Conservation (phyloP, 2,113 vertebrate species). For the Lipophrys pholis region DNA sequence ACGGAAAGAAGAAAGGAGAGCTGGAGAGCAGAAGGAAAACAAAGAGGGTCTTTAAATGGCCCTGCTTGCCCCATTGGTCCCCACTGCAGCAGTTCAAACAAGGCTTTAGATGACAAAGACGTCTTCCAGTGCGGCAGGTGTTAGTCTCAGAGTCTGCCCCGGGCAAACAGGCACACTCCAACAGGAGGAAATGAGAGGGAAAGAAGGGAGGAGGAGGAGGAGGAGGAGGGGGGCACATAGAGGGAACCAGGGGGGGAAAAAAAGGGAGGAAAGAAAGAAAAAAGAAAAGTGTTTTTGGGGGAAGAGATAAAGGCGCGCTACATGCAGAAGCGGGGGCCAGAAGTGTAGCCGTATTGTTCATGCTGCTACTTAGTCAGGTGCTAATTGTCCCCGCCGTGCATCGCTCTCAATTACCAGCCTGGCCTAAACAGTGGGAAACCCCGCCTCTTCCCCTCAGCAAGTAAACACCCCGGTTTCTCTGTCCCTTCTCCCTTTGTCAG, state of each 20-base stretch:
- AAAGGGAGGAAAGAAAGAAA: constrained; percentile 45
- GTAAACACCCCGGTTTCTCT: constrained; percentile 72
- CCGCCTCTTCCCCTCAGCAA: constrained; percentile 32
- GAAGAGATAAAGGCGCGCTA: constrained; percentile 76
- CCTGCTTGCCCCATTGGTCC: constrained; percentile 81
- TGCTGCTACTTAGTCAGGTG: constrained; percentile 84
- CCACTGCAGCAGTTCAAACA: constrained; percentile 86
- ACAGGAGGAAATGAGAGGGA: constrained; percentile 70
- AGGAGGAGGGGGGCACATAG: too few species aligned
- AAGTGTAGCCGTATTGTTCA: constrained; percentile 81
- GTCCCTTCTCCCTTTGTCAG: constrained; percentile 62
- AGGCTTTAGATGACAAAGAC: constrained; percentile 91
- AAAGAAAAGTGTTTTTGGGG: constrained; percentile 69
- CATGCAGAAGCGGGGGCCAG: constrained; percentile 84
- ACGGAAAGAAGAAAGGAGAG: constrained; percentile 40
- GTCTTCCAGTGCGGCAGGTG: constrained; percentile 88
- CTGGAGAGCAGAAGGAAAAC: constrained; percentile 51
- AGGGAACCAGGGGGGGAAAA: neutral
- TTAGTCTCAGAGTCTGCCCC: constrained; percentile 87
- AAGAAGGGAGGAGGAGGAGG: constrained; percentile 40
- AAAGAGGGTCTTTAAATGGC: constrained; percentile 77
- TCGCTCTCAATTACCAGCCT: constrained; percentile 78
- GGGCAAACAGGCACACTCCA: constrained; percentile 85
- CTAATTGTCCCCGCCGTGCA: constrained; percentile 81
- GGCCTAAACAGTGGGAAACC: constrained; percentile 67